Conservation (phyloP, 2,113 vertebrate genomes). For the Podarcis muralis region DNA sequence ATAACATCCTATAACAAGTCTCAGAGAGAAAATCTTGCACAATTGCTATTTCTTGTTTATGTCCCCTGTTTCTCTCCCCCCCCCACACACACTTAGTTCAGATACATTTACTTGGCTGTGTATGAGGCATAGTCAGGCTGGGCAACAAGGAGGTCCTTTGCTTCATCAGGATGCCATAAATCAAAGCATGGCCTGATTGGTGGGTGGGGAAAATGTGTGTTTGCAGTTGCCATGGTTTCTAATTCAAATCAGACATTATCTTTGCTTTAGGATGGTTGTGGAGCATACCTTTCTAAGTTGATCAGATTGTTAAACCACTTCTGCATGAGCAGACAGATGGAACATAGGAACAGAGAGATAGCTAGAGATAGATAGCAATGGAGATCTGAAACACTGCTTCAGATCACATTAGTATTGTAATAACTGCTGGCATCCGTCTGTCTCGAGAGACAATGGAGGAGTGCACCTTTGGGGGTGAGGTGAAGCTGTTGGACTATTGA, state of each 20-base stretch:
- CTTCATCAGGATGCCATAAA: background rate
- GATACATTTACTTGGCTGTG: background rate
- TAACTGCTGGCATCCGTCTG: background rate
- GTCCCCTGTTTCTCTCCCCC: background rate
- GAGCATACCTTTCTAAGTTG: background rate
- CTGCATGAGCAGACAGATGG: background rate
- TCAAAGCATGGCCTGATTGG: background rate
- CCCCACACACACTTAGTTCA: background rate
- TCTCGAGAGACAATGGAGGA: too few relatives aligned
- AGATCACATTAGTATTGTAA: background rate
- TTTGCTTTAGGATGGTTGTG: background rate
- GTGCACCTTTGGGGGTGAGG: too few relatives aligned
- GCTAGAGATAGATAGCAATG: background rate
- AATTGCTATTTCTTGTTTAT: conserved; percentile 47
- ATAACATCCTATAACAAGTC: conserved; percentile 77
- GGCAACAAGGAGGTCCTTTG: background rate
- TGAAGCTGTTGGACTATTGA: too few relatives aligned
- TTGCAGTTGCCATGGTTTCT: background rate
- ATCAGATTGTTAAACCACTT: background rate
- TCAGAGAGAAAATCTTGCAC: conserved; percentile 40
- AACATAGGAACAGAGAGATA: background rate
- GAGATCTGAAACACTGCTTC: background rate
- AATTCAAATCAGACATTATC: background rate
- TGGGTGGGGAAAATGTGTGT: background rate
- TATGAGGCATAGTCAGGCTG: background rate